Conservation (phyloP, 2,113 vertebrate species). For the Anarhynchus alexandrinus region DNA sequence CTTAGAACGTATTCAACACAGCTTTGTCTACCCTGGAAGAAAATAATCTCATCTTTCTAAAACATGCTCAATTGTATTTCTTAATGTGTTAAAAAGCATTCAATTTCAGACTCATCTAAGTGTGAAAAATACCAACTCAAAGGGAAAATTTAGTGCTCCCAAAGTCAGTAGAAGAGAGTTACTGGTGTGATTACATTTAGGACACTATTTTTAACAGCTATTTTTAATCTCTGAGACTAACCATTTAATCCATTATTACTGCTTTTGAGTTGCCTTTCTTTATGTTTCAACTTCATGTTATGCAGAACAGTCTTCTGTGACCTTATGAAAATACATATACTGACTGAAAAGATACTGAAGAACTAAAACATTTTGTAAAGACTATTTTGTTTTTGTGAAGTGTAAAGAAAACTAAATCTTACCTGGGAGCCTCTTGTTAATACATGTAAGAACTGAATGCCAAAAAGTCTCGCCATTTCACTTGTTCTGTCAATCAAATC, state of each 20-base stretch:
- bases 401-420: slow-evolving; percentile 17
- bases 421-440: slow-evolving; percentile 93
- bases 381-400: background rate
- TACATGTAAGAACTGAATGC: slow-evolving; percentile 97
- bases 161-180: background rate
- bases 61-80: background rate
- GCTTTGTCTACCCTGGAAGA: background rate
- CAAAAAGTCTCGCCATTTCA: slow-evolving; percentile 94
- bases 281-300: background rate
- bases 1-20: background rate
- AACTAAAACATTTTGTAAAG: background rate
- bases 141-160: background rate
- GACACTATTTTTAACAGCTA: background rate
- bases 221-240: background rate
- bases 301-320: background rate
- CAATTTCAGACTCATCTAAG: background rate
- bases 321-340: background rate
- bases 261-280: background rate
- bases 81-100: background rate
- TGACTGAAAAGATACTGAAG: background rate
- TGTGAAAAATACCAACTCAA: background rate
- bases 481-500: slow-evolving; percentile 95
- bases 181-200: background rate
- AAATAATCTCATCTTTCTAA: background rate
- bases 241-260: background rate